phyloP scores from a whole-genome alignment of 2,113 vertebrate species.

The Donacobius atricapilla region DNA sequence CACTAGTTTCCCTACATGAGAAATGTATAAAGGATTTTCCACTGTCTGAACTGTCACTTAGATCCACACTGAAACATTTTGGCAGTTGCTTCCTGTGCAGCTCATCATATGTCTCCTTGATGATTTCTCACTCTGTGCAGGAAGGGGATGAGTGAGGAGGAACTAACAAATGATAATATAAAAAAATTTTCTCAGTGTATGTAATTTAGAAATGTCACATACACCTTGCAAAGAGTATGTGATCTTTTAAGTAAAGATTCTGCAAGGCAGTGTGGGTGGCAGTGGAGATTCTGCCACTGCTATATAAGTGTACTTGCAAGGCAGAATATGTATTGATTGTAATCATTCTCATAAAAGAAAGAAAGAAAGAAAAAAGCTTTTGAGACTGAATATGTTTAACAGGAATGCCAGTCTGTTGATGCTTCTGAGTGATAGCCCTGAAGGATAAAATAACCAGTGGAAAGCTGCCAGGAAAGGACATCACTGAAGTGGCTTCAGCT shows the following conservation, averaged over 20 bases:
- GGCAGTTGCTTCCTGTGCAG: conserved; percentile 34
- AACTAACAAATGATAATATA: conserved; percentile 39
- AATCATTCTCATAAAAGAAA: background rate
- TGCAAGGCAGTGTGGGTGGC: background rate
- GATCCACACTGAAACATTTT: conserved; percentile 24
- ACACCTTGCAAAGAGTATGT: background rate
- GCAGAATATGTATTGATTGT: background rate
- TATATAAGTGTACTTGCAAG: background rate
- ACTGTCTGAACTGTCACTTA: conserved; percentile 58
- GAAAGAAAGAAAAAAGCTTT: background rate
- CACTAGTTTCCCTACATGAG: conserved; percentile 35
- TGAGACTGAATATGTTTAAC: background rate
- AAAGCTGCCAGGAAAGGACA: background rate
- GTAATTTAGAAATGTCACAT: background rate
- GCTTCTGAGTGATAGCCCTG: background rate
- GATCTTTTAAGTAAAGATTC: background rate
- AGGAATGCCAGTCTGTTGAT: background rate
- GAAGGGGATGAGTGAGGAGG: conserved; percentile 3
- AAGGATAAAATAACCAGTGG: background rate
- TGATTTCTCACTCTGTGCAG: conserved; percentile 28
- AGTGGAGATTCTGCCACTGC: background rate
- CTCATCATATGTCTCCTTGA: conserved; percentile 48
- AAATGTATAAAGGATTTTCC: background rate
- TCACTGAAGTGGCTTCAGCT: background rate
- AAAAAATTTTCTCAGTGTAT: background rate